Percentiles rank a stretch among this genome's conserved stretches.
These are phyloP conservation scores for Noctua fimbriata DNA, from an alignment of 2,888 invertebrate species.

Conservation along the genomic window DNA sequence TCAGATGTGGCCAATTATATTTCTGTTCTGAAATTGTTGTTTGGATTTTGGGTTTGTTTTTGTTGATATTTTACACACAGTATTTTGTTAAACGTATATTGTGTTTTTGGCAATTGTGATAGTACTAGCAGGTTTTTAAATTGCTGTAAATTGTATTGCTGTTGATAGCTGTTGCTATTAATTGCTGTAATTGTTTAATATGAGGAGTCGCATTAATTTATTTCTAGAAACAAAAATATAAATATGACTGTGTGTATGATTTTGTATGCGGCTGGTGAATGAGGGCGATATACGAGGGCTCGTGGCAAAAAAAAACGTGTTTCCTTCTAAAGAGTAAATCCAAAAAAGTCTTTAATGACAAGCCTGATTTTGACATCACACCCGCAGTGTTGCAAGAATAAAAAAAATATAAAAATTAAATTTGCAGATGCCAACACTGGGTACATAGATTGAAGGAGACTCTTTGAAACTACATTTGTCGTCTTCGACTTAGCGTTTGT, in stretches of 20 bases:
- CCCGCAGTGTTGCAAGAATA: too few species aligned
- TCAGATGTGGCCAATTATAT: constrained; percentile 63
- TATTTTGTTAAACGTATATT: not conserved
- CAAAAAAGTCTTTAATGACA: too few species aligned
- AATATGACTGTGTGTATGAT: not conserved
- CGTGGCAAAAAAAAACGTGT: too few species aligned
- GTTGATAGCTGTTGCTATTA: too few species aligned
- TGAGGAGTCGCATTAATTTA: not conserved
- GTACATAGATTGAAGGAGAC: not conserved
- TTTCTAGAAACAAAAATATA: not conserved
- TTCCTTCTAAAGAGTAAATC: too few species aligned
- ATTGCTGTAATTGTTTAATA: too few species aligned
- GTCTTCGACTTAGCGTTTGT: not conserved
- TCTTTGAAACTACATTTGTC: not conserved
- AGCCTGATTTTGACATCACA: too few species aligned
- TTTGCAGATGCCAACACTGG: too few species aligned
- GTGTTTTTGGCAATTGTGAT: not conserved
- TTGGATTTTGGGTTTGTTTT: constrained; percentile 22
- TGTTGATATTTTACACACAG: constrained; percentile 3
- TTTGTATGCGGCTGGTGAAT: too few species aligned
- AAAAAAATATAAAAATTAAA: too few species aligned
- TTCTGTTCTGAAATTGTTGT: constrained; percentile 50
- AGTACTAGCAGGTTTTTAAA: not conserved
- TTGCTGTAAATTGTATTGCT: too few species aligned
- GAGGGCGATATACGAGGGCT: too few species aligned